phyloP scores from a whole-genome alignment of 2,797 vertebrate genomes.

The Lithobates sylvaticus region DNA sequence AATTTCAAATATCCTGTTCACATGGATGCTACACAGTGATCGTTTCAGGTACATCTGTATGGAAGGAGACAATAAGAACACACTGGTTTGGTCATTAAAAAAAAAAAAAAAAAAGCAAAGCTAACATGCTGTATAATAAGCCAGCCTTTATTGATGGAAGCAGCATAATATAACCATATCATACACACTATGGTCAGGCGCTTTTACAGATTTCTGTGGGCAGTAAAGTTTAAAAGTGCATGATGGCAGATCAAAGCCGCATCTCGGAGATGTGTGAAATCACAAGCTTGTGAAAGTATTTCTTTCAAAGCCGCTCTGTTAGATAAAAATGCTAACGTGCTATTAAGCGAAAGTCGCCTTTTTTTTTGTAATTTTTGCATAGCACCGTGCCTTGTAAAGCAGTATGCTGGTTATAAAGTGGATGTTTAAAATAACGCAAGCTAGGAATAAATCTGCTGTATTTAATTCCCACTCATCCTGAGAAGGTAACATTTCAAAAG shows the following conservation, averaged over 20 bases:
- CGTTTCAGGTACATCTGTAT: not conserved
- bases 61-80: not conserved
- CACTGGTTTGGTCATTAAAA: not conserved
- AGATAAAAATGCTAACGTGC: not conserved
- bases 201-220: not conserved
- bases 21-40: not conserved
- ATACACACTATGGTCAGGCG: not conserved
- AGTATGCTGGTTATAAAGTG: not conserved
- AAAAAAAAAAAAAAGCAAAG: not conserved
- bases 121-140: not conserved
- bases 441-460: not conserved
- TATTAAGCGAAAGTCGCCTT: not conserved
- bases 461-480: not conserved
- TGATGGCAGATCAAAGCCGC: slow-evolving; percentile 2
- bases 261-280: slow-evolving; percentile 3
- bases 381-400: not conserved
- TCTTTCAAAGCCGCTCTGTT: slow-evolving; percentile 2
- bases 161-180: not conserved
- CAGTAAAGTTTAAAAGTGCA: not conserved
- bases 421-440: not conserved
- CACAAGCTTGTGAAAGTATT: slow-evolving; percentile 28
- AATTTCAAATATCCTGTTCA: slow-evolving; percentile 1
- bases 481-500: not conserved
- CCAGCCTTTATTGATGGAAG: not conserved
- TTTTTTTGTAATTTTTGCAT: not conserved